phyloP scores from a whole-genome alignment of 2,113 vertebrate genomes.

The Brachyhypopomus gauderio region DNA sequence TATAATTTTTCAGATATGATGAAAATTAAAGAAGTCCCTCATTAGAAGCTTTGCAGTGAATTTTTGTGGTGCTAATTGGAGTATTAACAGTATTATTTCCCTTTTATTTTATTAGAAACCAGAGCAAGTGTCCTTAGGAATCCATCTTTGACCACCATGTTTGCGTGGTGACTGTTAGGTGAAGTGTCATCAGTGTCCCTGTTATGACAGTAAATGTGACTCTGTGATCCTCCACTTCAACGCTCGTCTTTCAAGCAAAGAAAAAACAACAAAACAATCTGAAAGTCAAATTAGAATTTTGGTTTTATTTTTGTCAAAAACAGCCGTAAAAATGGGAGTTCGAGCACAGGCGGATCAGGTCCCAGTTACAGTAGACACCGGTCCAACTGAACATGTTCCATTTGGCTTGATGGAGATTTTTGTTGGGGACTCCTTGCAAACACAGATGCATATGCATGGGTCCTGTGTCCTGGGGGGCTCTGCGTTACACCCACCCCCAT shows the following conservation, averaged over 20 bases:
- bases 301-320: neutral
- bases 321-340: constrained; percentile 1
- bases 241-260: neutral
- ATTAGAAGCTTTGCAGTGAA: too few species aligned
- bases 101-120: too few species aligned
- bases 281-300: neutral
- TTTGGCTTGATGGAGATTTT: constrained; percentile 41
- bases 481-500: constrained; percentile 56
- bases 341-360: neutral
- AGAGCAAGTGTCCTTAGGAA: too few species aligned
- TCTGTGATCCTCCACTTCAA: too few species aligned
- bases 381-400: constrained; percentile 39
- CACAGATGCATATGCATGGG: constrained; percentile 60
- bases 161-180: too few species aligned
- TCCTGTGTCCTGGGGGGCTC: constrained; percentile 64
- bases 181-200: neutral
- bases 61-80: too few species aligned
- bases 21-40: too few species aligned
- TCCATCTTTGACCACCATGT: too few species aligned
- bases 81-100: too few species aligned
- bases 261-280: neutral
- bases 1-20: too few species aligned
- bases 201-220: neutral
- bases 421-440: constrained; percentile 48
- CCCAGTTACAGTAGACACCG: constrained; percentile 14